These are phyloP conservation scores for Edolisoma coerulescens DNA, from an alignment of 2,113 vertebrate genomes.

Conservation along the genomic window DNA sequence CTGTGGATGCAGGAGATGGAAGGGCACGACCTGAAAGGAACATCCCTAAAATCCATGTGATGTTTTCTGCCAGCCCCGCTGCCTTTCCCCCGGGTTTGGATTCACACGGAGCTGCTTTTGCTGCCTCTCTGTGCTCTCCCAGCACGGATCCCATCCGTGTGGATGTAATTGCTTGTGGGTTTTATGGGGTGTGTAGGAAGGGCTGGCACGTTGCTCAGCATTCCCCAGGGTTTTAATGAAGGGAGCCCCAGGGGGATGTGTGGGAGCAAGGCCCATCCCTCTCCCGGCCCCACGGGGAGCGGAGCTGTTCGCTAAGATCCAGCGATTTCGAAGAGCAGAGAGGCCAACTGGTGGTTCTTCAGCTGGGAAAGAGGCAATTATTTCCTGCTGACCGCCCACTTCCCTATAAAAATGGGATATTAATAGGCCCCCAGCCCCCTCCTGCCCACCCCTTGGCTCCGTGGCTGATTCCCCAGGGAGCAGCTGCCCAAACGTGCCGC, in stretches of 20 bases:
- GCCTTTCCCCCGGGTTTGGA: not conserved
- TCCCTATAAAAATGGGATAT: not conserved
- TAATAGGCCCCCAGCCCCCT: not conserved
- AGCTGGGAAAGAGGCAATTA: not conserved
- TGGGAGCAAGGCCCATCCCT: not conserved
- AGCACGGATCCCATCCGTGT: not conserved
- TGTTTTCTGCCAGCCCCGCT: not conserved
- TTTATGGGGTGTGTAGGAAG: not conserved
- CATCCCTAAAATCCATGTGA: not conserved
- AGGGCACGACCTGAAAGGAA: not conserved
- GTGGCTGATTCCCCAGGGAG: not conserved
- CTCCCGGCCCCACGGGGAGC: not conserved
- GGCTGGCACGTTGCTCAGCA: not conserved
- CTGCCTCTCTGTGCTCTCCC: not conserved
- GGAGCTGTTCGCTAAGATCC: not conserved
- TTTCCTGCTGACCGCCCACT: not conserved
- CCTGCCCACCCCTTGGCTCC: not conserved
- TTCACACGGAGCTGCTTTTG: not conserved
- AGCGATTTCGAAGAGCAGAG: not conserved
- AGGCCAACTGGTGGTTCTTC: not conserved
- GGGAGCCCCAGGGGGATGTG: not conserved
- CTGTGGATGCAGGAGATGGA: not conserved
- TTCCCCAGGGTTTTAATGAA: not conserved
- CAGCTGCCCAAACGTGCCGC: not conserved
- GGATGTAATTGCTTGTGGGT: not conserved